Evolutionary conservation across 1,140 invertebrate genomes (phyloP).

Genomic region (Limonius californicus): DNA sequence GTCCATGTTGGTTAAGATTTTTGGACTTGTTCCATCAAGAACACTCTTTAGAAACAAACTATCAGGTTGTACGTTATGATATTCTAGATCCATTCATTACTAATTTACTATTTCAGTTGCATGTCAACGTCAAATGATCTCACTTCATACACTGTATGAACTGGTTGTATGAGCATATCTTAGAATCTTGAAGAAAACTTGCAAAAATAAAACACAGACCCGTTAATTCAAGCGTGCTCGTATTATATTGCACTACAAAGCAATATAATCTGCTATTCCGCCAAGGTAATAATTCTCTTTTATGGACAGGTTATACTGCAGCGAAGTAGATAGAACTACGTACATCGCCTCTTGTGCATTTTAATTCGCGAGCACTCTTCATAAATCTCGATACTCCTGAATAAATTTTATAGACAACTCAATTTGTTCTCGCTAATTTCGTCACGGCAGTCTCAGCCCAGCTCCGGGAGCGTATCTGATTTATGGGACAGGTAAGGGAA

Average conservation of each 20-base stretch:
- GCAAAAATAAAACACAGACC: background rate
- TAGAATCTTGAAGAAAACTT: too few relatives aligned
- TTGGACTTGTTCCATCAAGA: too few relatives aligned
- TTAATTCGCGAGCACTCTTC: slow-evolving; percentile 20
- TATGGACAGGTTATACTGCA: slow-evolving; percentile 24
- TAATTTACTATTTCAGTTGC: too few relatives aligned
- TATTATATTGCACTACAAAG: slow-evolving; percentile 14
- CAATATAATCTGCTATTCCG: slow-evolving; percentile 25
- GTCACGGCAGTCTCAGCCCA: slow-evolving; percentile 22
- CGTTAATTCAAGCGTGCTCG: slow-evolving; percentile 3
- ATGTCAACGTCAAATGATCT: too few relatives aligned
- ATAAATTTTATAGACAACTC: slow-evolving; percentile 28
- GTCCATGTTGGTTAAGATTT: too few relatives aligned
- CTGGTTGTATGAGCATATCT: too few relatives aligned
- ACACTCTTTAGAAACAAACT: too few relatives aligned
- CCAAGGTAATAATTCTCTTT: slow-evolving; percentile 24
- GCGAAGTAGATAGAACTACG: slow-evolving; percentile 20
- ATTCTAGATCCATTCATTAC: too few relatives aligned
- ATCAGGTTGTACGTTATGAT: too few relatives aligned
- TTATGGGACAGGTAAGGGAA: slow-evolving; percentile 18
- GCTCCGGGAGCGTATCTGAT: slow-evolving; percentile 20
- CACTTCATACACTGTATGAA: too few relatives aligned
- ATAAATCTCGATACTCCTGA: slow-evolving; percentile 26
- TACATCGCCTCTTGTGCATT: slow-evolving; percentile 21
- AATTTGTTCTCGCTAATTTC: slow-evolving; percentile 29